Evolutionary conservation across 2,888 invertebrate genomes (phyloP), one percentile per base, ranked within the genome.

Genomic region (Tenthredo notha): DNA sequence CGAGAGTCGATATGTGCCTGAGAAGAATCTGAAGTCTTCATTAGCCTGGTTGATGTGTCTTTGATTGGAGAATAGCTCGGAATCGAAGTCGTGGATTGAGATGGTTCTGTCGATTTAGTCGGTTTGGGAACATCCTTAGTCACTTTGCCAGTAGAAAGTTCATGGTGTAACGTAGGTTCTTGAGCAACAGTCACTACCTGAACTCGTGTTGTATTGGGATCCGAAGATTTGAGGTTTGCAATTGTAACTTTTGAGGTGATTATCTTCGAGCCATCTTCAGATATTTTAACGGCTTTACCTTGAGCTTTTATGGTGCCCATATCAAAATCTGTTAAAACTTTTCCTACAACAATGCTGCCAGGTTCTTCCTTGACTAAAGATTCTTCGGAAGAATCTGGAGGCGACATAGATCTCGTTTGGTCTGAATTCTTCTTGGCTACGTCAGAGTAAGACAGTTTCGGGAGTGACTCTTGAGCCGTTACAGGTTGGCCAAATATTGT

Each of bases 371-470:
- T 77, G 18, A n/a, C n/a, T 15, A 54, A n/a, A 47, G 25, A 87
- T 72, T 86, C 87, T 74, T 85, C 90, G 7, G 89, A 87, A 0
- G 88, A 85, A 67, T 61, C 29, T 7, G 78, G 58, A 15, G 85
- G 84, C 43, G 84, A 75, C 43, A 65, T 43, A 7, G 83, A 67
- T 54, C 82, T 84, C 9, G 87, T 86, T 6, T 78, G 85, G 3
- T 85, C 86, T 1, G 85, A 85, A 50, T 88, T 90, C 40, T 88
- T 90, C 83, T 88, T 90, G 0, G 90, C 85, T 9, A 90, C 89
- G 5, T 92, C 91, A 0, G 90, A 91, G 47, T 92, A 91, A 15
- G 90, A 90, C 58, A 89, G 47, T 70, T 89, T 89, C n/a, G 89
- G 84, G 5, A 87, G 75, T 5, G 84, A 58, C 33, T 90, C 89